Evolutionary conservation across 2,888 invertebrate species (phyloP), one percentile per base, ranked within the genome.

Genomic region (Scaptomyza polygonia): DNA sequence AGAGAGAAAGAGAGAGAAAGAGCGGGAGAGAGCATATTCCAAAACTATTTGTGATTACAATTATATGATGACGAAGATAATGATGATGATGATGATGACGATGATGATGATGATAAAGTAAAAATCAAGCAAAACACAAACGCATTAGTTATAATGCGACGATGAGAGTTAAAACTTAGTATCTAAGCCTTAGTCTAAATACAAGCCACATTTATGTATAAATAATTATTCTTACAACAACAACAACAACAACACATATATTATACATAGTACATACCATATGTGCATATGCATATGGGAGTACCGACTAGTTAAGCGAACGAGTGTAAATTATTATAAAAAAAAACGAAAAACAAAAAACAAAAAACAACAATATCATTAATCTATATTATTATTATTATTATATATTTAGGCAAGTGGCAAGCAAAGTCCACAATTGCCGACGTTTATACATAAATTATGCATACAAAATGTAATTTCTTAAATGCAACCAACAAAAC

Each of bases 21-120:
- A 34, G 36, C 14, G 8, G 14, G 14, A 56, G 63, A 81, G 80
- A 83, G 83, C 75, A 85, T 82, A 88, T 85, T 79, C 84, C 86
- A 87, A 82, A 78, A 84, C 82, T 81, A 84, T 78, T 86, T 86
- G 85, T 85, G 87, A 85, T 86, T 86, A 88, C 74, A 72, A 82
- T 84, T 75, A 77, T 80, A 69, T 68, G 72, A 36, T 7, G 21
- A 69, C 67, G 72, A 36, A 0, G 32, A 34, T 34, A n/a, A n/a
- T n/a, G n/a, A n/a, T n/a, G n/a, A 69, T 68, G 72, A 36, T 9
- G 25, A 69, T 68, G 72, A 36, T 2, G 34, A 36, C 14, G 36
- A 36, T 36, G 36, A 14, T 14, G 36, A 36, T 36, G 39, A 16
- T 16, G 39, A 39, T 16, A 9, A 77, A 84, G 68, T n/a, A n/a